Percentiles rank a stretch among this genome's conserved stretches.
Conservation (phyloP, 92 coral and sea anemone species). For the Pocillopora meandrina region DNA sequence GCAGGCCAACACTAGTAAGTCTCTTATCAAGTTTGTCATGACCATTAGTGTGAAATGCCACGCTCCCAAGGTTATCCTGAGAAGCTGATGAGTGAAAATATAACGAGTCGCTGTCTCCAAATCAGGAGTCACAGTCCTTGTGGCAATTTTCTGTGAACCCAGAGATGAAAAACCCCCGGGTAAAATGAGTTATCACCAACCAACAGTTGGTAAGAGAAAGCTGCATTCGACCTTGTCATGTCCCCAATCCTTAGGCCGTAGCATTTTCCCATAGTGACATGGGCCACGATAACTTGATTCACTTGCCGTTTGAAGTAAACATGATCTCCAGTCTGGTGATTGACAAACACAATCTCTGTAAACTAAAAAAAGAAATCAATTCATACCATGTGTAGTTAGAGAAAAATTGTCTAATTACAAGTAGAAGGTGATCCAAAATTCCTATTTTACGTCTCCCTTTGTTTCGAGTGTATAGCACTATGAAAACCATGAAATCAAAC, state of each 20-base stretch:
- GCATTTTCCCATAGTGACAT: slow-evolving; percentile 24
- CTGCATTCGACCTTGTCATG: not conserved
- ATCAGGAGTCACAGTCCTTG: slow-evolving; percentile 34
- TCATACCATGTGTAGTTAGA: not conserved
- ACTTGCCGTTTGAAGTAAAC: slow-evolving; percentile 21
- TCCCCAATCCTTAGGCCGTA: slow-evolving; percentile 28
- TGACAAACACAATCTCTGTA: slow-evolving; percentile 2
- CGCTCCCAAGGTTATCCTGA: not conserved
- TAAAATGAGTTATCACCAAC: slow-evolving; percentile 16
- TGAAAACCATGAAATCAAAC: no score
- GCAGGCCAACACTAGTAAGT: slow-evolving; percentile 40
- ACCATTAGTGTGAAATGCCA: slow-evolving; percentile 53
- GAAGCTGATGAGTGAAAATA: slow-evolving; percentile 44
- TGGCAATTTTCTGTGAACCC: slow-evolving; percentile 31
- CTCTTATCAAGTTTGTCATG: not conserved
- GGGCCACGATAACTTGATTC: slow-evolving; percentile 8
- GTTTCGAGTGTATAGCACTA: no score
- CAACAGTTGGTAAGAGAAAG: slow-evolving; percentile 1
- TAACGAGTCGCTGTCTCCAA: slow-evolving; percentile 4
- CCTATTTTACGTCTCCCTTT: no score
- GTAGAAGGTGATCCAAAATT: no score
- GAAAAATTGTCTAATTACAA: not conserved
- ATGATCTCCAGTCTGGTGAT: slow-evolving; percentile 18
- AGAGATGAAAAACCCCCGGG: slow-evolving; percentile 36
- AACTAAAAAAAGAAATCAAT: not conserved